Evolutionary conservation across 1,140 invertebrate genomes (phyloP), one percentile per base, ranked within the genome.

Genomic region (Penaeus chinensis): DNA sequence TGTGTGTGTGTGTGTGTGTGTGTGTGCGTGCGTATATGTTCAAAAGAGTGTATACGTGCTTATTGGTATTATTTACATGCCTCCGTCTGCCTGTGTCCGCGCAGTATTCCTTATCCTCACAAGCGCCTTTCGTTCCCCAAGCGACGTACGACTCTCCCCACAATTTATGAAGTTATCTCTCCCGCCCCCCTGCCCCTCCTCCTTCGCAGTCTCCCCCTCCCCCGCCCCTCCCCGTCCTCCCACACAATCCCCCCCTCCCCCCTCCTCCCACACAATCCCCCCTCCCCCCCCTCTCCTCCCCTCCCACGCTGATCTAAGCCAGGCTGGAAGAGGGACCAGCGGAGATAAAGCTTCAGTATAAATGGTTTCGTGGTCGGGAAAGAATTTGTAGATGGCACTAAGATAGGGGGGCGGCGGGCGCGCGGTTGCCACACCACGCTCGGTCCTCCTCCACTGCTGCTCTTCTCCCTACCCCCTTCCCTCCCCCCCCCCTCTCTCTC

Each of bases 21-120:
- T 71, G 20, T 71, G 66, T n/a, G 20, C 18, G 16, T 71, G 54
- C 10, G 10, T 54, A n/a, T 71, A 16, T 19, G 18, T 71, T n/a
- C 18, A 32, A 24, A 32, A 13, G 66, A 13, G 66, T 16, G 20
- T 71, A 71, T 71, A 1, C 13, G 32, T 71, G 16, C 54, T 13
- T 5, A 66, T 13, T 66, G 20, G 65, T 22, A 66, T 66, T 11
- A 4, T 4, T 24, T 66, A 88, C 94, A 4, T 42, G 37, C 37
- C 37, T 42, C 37, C 37, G 37, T 42, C 37, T 42, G 37, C 54
- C 54, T 13, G 54, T 54, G 5, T 54, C 0, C 16, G 16, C 54
- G 16, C 54, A 54, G 16, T 13, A 54, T 54, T 13, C 54, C 54
- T 16, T 54, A 54, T 13, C 11, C 16, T 54, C 54, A 2, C 10